Percentiles rank a stretch among this genome's conserved stretches.
phyloP scores from a whole-genome alignment of 2,113 vertebrate genomes.

The Solea solea region DNA sequence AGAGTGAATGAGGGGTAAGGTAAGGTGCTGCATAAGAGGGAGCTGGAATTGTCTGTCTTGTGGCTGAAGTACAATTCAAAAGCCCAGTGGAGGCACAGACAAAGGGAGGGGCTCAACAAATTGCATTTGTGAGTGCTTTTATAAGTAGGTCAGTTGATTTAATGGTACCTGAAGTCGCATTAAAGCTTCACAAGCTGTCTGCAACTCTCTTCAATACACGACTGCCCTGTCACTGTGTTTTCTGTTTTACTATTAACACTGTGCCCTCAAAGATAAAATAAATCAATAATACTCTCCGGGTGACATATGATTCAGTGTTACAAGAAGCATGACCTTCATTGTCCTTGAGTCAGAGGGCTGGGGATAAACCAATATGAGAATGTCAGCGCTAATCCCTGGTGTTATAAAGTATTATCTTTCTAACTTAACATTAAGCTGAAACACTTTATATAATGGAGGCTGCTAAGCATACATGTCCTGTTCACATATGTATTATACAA shows the following conservation, averaged over 20 bases:
- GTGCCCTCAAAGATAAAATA: conserved; percentile 10
- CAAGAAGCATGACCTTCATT: conserved; percentile 34
- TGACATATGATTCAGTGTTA: conserved; percentile 21
- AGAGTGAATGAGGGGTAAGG: conserved; percentile 30
- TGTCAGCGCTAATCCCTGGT: conserved; percentile 39
- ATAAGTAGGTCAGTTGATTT: conserved; percentile 53
- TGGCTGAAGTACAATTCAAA: conserved; percentile 16
- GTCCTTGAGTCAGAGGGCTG: conserved; percentile 30
- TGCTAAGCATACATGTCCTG: not conserved
- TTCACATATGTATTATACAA: not conserved
- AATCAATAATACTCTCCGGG: conserved; percentile 6
- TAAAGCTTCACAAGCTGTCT: conserved; percentile 18
- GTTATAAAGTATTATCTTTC: conserved; percentile 24
- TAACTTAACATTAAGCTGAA: conserved; percentile 25
- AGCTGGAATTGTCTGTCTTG: conserved; percentile 10
- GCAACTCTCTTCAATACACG: not conserved
- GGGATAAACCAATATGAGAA: conserved; percentile 33
- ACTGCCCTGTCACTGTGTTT: conserved; percentile 1
- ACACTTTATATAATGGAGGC: conserved; percentile 17
- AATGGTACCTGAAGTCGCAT: conserved; percentile 27
- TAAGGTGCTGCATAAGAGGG: conserved; percentile 10
- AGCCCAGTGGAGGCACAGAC: conserved; percentile 4
- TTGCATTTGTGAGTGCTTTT: conserved; percentile 5
- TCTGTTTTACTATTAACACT: conserved; percentile 9
- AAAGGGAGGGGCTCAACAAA: conserved; percentile 11